Base-by-base conservation (phyloP, 2,113 vertebrate genomes). In the Macaca mulatta region DNA sequence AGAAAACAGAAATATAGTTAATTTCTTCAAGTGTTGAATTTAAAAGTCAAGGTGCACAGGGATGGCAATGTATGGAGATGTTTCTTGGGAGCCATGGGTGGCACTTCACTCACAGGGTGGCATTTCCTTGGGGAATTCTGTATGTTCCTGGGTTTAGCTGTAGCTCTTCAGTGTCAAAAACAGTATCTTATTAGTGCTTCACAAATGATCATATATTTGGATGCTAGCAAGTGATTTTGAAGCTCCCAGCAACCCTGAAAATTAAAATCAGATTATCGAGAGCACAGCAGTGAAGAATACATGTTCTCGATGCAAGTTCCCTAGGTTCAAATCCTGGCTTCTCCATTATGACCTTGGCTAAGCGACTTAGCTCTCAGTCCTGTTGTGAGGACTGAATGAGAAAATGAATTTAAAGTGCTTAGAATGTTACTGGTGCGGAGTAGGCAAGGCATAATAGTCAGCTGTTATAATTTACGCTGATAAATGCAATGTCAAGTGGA, bases 401-500 rank as follows among this genome's bases (percentile, higher is more conserved):
- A 64, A 40, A 80, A 89, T 57, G 72, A 72, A 64, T 43, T 18
- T 32, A 55, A 96, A 94, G 35, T 67, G 27, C 82, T 96, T 61
- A 86, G n/a, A 74, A 55, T 4, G 3, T 69, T 91, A 75, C 40
- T 92, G 81, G 13, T 72, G 6, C 52, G 40, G 38, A 87, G 11
- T 43, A 48, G 93, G 48, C 45, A 89, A 61, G 0, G 55, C 96
- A 98, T 97, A 97, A 57, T 80, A 25, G 30, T 78, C 32, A 85
- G 45, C 11, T 45, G 27, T 92, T 90, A 59, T 77, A 83, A 93
- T 88, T 93, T 61, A 64, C 0, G 0, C 81, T 57, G 70, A 84
- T 80, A 70, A 81, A 57, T 52, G 25, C 55, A 79, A 86, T 79
- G 80, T 83, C 80, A 92, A 86, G 43, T 75, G 75, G 85, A 80